Evolutionary conservation across 2,888 invertebrate species (phyloP).

Genomic region (Xanthorhoe designata): DNA sequence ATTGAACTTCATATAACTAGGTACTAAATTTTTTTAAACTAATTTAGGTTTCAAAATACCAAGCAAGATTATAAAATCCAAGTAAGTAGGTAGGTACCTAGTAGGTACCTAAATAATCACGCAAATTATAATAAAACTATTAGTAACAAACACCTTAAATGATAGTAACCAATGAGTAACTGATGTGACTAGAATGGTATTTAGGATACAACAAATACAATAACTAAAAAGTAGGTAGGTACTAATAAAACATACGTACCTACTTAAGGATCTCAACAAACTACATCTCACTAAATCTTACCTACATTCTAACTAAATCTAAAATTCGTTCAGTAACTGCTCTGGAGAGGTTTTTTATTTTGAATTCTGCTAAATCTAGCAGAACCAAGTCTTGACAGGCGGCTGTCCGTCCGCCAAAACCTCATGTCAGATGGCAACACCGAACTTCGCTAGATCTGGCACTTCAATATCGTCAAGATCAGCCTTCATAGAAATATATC

Average conservation of each 20-base stretch:
- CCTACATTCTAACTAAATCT: constrained; percentile 6
- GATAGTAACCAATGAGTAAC: too few relatives aligned
- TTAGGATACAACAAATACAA: too few relatives aligned
- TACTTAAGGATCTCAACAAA: background rate
- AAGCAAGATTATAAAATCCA: background rate
- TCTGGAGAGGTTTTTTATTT: constrained; percentile 35
- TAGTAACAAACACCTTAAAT: too few relatives aligned
- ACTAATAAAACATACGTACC: background rate
- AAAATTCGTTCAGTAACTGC: constrained; percentile 29
- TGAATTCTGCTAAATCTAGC: constrained; percentile 51
- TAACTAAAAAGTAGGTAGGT: too few relatives aligned
- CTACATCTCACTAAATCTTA: constrained; percentile 1
- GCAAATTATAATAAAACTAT: background rate
- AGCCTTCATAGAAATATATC: constrained; percentile 53
- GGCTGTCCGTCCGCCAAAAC: constrained; percentile 61
- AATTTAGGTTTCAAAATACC: background rate
- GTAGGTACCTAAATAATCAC: background rate
- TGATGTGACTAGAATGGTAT: too few relatives aligned
- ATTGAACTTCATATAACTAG: background rate
- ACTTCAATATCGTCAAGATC: constrained; percentile 73
- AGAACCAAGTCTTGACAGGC: constrained; percentile 83
- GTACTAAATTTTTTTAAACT: background rate
- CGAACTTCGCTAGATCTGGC: constrained; percentile 72
- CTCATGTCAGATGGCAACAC: constrained; percentile 76
- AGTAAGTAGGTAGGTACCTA: too few relatives aligned